These are phyloP conservation scores for Graphium colonna DNA, from an alignment of 2,888 invertebrate genomes.

Conservation along the genomic window DNA sequence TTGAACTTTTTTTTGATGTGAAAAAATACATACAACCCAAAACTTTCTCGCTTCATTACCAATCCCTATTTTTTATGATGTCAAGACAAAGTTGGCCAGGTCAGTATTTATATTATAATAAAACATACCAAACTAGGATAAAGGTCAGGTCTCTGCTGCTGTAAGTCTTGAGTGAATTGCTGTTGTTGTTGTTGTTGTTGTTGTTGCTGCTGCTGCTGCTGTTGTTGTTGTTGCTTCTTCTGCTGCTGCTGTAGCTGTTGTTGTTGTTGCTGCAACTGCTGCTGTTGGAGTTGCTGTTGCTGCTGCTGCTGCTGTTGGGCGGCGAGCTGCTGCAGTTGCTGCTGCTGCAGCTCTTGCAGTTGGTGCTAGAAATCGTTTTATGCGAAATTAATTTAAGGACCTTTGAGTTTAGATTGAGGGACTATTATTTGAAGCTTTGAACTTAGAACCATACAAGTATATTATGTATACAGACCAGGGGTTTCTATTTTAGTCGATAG, in stretches of 20 bases:
- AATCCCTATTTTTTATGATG: too few species aligned
- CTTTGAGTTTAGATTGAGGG: too few species aligned
- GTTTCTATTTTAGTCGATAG: too few species aligned
- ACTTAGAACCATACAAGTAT: too few species aligned
- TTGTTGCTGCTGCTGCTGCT: constrained; percentile 49
- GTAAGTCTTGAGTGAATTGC: constrained; percentile 52
- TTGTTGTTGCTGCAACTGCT: constrained; percentile 50
- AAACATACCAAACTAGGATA: constrained; percentile 29
- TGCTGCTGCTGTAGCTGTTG: constrained; percentile 54
- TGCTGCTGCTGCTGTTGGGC: constrained; percentile 52
- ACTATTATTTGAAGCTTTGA: too few species aligned
- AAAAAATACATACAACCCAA: too few species aligned
- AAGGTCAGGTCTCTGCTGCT: constrained; percentile 54
- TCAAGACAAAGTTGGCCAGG: too few species aligned
- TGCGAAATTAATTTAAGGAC: too few species aligned
- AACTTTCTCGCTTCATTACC: too few species aligned
- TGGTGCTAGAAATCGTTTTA: constrained; percentile 45
- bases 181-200: constrained; percentile 49
- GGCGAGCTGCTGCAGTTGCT: constrained; percentile 47
- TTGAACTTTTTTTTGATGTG: too few species aligned
- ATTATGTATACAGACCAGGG: too few species aligned
- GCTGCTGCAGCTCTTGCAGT: constrained; percentile 57
- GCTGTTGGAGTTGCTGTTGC: constrained; percentile 53
- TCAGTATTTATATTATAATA: neutral
- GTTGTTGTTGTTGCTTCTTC: constrained; percentile 53